Evolutionary conservation across 2,797 vertebrate species (phyloP).

Genomic region (Tangara arthus): DNA sequence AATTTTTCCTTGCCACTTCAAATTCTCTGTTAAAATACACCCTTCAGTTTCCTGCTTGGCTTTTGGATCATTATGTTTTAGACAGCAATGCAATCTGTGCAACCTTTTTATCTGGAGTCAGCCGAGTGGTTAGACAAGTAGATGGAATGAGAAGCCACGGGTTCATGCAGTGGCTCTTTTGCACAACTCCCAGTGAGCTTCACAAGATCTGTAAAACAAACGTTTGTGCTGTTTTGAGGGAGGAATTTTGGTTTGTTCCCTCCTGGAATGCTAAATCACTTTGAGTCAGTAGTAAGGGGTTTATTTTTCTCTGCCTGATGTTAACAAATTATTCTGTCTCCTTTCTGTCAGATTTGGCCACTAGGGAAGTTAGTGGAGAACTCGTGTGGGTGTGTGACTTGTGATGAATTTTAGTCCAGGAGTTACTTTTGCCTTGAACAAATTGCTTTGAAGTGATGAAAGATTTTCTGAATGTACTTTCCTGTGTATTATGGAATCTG

Average conservation of each 20-base stretch:
- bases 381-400: neutral
- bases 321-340: neutral
- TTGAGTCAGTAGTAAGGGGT: neutral
- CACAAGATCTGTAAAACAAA: neutral
- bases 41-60: neutral
- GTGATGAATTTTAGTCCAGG: neutral
- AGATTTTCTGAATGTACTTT: neutral
- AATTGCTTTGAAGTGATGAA: neutral
- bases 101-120: neutral
- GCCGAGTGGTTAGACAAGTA: rapidly evolving
- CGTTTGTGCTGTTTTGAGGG: neutral
- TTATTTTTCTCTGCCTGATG: neutral
- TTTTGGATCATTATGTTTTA: neutral
- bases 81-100: neutral
- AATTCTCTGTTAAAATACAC: neutral
- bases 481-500: neutral
- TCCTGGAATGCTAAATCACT: neutral
- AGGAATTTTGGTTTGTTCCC: neutral
- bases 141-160: neutral
- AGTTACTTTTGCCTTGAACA: neutral
- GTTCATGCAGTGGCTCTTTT: neutral
- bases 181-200: neutral
- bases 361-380: neutral
- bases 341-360: neutral
- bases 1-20: neutral